Evolutionary conservation across 2,888 invertebrate genomes (phyloP).

Genomic region (Phalangium opilio): DNA sequence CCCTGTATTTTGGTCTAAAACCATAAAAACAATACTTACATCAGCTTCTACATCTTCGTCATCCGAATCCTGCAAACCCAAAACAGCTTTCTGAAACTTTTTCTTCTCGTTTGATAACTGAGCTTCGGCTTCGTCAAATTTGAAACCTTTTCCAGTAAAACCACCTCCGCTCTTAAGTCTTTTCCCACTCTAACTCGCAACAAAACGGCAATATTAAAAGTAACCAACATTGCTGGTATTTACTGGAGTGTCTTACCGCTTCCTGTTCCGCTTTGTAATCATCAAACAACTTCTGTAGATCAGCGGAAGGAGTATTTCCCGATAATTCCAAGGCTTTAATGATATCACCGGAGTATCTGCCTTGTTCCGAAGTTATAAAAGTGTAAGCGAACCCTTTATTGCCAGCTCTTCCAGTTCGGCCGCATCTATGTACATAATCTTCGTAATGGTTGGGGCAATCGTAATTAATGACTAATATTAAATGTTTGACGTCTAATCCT

Average conservation of each 20-base stretch:
- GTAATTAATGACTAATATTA: conserved; percentile 94
- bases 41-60: conserved; percentile 96
- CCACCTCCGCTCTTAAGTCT: conserved; percentile 74
- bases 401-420: conserved; percentile 50
- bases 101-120: conserved; percentile 88
- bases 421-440: conserved; percentile 97
- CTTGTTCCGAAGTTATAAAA: conserved; percentile 88
- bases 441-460: conserved; percentile 99
- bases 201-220: conserved; percentile 13
- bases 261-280: conserved; percentile 76
- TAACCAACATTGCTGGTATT: background rate
- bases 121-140: conserved; percentile 96
- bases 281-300: conserved; percentile 66
- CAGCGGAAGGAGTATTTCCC: conserved; percentile 54
- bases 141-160: conserved; percentile 81
- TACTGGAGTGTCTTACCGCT: conserved; percentile 47
- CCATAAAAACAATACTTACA: conserved; percentile 25
- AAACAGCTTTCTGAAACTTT: conserved; percentile 92
- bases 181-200: conserved; percentile 43
- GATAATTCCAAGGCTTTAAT: conserved; percentile 80
- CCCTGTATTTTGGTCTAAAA: background rate
- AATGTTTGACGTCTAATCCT: conserved; percentile 94
- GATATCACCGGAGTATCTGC: conserved; percentile 81
- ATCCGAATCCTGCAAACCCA: conserved; percentile 74
- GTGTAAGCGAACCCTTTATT: conserved; percentile 96